Base-by-base conservation (phyloP, 2,113 vertebrate species). In the Mugil cephalus region DNA sequence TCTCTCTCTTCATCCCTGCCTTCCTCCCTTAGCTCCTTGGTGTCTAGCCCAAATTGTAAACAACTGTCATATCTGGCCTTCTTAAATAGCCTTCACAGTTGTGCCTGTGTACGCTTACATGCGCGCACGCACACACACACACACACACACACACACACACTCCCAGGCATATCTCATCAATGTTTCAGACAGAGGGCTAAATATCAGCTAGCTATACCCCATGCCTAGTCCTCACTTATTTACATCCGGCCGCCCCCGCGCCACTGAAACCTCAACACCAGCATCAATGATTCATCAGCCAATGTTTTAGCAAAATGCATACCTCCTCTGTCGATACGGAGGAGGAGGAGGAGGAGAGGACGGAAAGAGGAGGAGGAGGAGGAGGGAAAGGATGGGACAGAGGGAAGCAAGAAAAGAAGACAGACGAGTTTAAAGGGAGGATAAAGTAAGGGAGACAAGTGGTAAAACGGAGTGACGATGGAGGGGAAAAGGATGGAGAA, bases 251-350 rank as follows among this genome's bases (percentile, higher is more conserved):
- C 79, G 81, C 83, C 81, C 85, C 87, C 11, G 76, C 60, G 82
- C 87, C 88, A 90, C 88, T 91, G 91, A 92, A 91, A 92, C 89
- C 91, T 87, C 89, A 83, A 87, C 87, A 85, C 86, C 81, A 83
- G 77, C 91, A 92, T 92, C 88, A 92, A 92, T 91, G 91, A 92
- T 92, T 92, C 91, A 92, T 92, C 76, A 90, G 87, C 77, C 88
- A 82, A 77, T 90, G 88, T 91, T 92, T 92, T 91, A 92, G 91
- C 87, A 90, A 91, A 91, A 91, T 88, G 88, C 87, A 89, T 72
- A 83, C 45, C 78, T 87, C 68, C 61, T 85, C 78, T 85, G 88
- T 92, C 89, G 50, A 92, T 92, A 91, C 42, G 35, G 42, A 67
- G 64, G 60, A 74, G 53, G 58, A 66, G 63, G 63, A 15, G 58